Evolutionary conservation across 2,888 invertebrate genomes (phyloP), one percentile per base, ranked within the genome.

Genomic region (Meteorus colon): DNA sequence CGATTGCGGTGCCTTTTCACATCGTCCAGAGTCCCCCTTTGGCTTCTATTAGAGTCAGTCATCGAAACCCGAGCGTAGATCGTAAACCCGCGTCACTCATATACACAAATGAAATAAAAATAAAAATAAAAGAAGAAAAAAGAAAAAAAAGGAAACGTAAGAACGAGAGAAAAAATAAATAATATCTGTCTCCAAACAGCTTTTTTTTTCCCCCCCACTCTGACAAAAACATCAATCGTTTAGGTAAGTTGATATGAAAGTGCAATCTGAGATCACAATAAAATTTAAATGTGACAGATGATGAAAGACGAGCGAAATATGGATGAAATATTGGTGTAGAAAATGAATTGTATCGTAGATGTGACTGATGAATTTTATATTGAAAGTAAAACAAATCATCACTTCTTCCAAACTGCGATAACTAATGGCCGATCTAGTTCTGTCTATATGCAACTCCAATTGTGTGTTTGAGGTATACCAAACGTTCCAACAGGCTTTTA

Each of bases 11-110:
- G 73, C 63, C 68, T 31, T 73, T 63, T 73, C 55, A 55, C 55
- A 19, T 66, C 81, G 77, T 84, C 82, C 82, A 83, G 83, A 83
- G 79, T 73, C 77, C 78, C 51, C 81, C 81, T 82, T 82, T 79
- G 79, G 84, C 86, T 85, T 87, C 85, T 85, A 84, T 87, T 86
- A 86, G 86, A 86, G 84, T 79, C 88, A 86, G 87, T 87, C 84
- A 86, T 87, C 82, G 78, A 80, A 81, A 80, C 72, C 41, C 72
- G 63, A 72, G 45, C 72, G 72, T 27, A 37, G 45, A 72, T 72
- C 63, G 72, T 62, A 72, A 72, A 72, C 63, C 45, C 63, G 71
- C 41, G 71, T 75, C 59, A 71, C 63, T 60, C 41, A 60, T 24
- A 70, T 19, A 62, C 63, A 41, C 14, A 48, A 34, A 55, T 29